phyloP scores from a whole-genome alignment of 2,113 vertebrate species.

The Lipotes vexillifer region DNA sequence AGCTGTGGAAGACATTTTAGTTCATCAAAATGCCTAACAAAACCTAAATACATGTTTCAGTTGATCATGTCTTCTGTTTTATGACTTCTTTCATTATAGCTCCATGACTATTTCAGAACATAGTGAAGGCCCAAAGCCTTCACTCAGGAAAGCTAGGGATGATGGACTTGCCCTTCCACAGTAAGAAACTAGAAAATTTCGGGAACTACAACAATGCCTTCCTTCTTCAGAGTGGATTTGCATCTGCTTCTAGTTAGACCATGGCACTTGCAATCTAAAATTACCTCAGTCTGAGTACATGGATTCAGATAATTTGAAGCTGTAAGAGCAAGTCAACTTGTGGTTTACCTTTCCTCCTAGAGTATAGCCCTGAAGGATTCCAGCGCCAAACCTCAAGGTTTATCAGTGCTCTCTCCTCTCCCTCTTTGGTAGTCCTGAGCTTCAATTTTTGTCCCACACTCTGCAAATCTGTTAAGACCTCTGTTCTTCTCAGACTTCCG shows the following conservation, averaged over 20 bases:
- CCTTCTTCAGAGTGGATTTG: not conserved
- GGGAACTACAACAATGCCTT: not conserved
- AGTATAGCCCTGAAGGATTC: not conserved
- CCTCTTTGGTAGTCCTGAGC: not conserved
- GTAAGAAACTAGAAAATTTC: not conserved
- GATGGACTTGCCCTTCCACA: not conserved
- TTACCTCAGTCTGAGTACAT: not conserved
- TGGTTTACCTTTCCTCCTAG: not conserved
- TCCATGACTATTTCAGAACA: not conserved
- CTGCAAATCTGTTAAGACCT: not conserved
- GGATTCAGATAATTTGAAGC: not conserved
- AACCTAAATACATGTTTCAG: not conserved
- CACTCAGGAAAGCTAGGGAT: not conserved
- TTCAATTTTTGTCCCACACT: not conserved
- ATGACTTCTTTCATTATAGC: not conserved
- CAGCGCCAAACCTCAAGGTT: not conserved
- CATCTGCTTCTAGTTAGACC: not conserved
- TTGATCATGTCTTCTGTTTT: not conserved
- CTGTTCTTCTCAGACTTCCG: not conserved
- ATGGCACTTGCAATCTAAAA: not conserved
- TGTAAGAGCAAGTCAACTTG: not conserved
- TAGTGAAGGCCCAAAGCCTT: not conserved
- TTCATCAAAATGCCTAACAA: not conserved
- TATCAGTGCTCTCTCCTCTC: not conserved
- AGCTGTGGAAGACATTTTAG: not conserved